Conservation (phyloP, 2,888 invertebrate genomes). For the Drosophila pseudotakahashii region DNA sequence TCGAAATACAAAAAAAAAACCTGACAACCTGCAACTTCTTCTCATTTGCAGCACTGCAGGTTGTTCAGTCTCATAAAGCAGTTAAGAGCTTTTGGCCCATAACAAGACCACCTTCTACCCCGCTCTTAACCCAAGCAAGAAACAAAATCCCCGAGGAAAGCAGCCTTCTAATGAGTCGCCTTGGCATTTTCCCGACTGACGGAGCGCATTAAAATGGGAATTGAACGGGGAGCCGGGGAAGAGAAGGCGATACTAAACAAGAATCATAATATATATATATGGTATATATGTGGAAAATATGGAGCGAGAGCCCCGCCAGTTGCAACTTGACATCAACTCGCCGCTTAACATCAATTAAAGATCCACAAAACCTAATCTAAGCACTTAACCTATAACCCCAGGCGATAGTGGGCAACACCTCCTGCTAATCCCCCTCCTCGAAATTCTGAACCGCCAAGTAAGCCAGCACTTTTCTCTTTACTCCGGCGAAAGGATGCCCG, state of each 20-base stretch:
- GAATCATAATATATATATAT: constrained; percentile 1
- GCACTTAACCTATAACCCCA: constrained; percentile 68
- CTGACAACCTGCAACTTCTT: background rate
- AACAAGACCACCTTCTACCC: constrained; percentile 1
- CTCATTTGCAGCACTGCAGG: constrained; percentile 2
- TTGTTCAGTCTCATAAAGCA: constrained; percentile 1
- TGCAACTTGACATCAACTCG: constrained; percentile 53
- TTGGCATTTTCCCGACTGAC: constrained; percentile 3
- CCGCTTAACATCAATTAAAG: constrained; percentile 76
- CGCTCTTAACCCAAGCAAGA: background rate
- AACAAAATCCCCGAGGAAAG: background rate
- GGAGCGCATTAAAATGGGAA: constrained; percentile 16
- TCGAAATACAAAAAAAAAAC: too few relatives aligned
- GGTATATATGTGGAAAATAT: background rate
- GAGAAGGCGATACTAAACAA: background rate
- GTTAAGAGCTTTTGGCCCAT: constrained; percentile 11
- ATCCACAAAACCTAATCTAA: constrained; percentile 69
- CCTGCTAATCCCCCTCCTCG: background rate
- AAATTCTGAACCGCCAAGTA: background rate
- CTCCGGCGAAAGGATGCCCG: constrained; percentile 6
- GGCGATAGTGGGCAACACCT: constrained; percentile 16
- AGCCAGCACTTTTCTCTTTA: background rate
- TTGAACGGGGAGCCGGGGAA: background rate
- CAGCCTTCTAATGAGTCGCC: constrained; percentile 21
- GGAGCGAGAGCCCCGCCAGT: constrained; percentile 33